Conservation (phyloP, 2,797 vertebrate species). For the Denticeps clupeoides region DNA sequence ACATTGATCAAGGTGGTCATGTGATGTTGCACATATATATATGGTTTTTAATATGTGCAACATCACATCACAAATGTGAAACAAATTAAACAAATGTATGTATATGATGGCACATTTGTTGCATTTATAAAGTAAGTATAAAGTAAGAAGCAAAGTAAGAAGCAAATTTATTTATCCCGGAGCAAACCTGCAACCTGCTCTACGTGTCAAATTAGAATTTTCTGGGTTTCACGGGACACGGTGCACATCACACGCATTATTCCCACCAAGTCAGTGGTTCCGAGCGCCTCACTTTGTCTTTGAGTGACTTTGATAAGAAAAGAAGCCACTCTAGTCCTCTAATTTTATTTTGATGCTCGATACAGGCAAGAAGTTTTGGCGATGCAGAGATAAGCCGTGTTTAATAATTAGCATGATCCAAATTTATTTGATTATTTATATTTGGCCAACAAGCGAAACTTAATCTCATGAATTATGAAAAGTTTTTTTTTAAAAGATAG, state of each 20-base stretch:
- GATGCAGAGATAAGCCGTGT: constrained; percentile 41
- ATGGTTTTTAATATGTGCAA: constrained; percentile 4
- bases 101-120: no score
- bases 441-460: constrained; percentile 59
- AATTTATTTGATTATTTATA: constrained; percentile 60
- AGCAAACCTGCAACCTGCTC: constrained; percentile 8
- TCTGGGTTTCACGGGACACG: constrained; percentile 18
- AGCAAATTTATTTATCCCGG: no score
- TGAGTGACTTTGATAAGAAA: constrained; percentile 16
- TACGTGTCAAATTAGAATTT: constrained; percentile 20
- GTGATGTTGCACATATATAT: no score
- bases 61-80: no score
- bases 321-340: constrained; percentile 15
- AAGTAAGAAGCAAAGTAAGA: no score
- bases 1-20: no score
- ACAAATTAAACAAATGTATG: no score
- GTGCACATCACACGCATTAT: constrained; percentile 16
- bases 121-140: constrained; percentile 1
- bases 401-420: constrained; percentile 53
- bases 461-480: constrained; percentile 68
- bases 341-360: constrained; percentile 35
- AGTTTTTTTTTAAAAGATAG: constrained; percentile 36
- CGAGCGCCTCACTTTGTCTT: constrained; percentile 3
- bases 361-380: constrained; percentile 42
- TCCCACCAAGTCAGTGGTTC: constrained; percentile 15